Base-by-base conservation (phyloP, 2,888 invertebrate genomes). In the Geotrupes spiniger region DNA sequence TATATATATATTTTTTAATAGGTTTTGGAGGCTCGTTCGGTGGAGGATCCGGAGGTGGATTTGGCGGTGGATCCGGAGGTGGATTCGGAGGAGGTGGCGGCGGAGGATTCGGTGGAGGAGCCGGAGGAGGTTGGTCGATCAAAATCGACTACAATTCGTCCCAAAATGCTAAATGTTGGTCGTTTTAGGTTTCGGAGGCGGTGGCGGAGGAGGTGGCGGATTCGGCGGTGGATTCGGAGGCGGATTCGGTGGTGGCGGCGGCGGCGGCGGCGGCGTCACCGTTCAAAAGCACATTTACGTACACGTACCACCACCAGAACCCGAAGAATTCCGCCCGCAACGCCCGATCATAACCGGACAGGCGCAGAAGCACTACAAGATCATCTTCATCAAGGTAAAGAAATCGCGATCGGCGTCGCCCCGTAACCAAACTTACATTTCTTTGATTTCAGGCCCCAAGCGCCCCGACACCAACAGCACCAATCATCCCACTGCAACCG, bases 361-460 rank as follows among this genome's bases (percentile, higher is more conserved):
- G 57, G 80, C 90, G 37, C 90, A 90, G 74, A 91, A 91, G 66
- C 90, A 91, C 74, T 90, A 92, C 82, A 92, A 92, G 71, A 92
- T 92, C 72, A 90, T 92, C 76, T 92, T 92, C 82, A 92, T 92
- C 75, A 92, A 92, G 80, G 64, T 64, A 46, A 54, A 40, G 29
- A 2, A 40, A 11, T 10, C n/a, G 36, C 14, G n/a, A n/a, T n/a
- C n/a, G n/a, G n/a, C n/a, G n/a, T n/a, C n/a, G n/a, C n/a, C n/a
- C n/a, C n/a, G n/a, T 31, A 6, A 10, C 15, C 5, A 9, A 6
- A 15, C 5, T 29, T 1, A 5, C 6, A 5, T 6, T 26, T 11
- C 26, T 8, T n/a, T n/a, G n/a, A n/a, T 37, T 11, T 8, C 27
- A 41, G 47, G 90, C 90, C 41, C 90, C 91, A 65, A 83, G 88